Evolutionary conservation across 2,888 invertebrate genomes (phyloP).

Genomic region (Tipula vernalis): DNA sequence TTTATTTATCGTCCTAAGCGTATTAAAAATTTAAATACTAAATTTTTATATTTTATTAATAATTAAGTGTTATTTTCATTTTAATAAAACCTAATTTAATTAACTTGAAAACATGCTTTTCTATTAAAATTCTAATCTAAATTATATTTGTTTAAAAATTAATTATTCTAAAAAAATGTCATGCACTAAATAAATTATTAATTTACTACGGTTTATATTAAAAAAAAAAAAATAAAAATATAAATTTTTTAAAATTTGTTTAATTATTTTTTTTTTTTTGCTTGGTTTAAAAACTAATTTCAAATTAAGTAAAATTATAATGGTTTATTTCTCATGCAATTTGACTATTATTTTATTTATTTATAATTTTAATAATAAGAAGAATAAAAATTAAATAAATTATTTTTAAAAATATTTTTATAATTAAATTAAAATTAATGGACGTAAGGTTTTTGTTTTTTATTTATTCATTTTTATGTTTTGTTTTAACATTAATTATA

Average conservation of each 20-base stretch:
- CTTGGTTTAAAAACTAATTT: background rate
- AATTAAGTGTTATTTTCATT: background rate
- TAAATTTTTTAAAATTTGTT: background rate
- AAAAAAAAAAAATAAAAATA: background rate
- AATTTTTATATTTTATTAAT: background rate
- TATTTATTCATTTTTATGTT: background rate
- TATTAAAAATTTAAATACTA: background rate
- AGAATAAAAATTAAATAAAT: background rate
- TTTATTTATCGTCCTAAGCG: background rate
- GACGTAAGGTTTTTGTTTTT: background rate
- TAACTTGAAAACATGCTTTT: background rate
- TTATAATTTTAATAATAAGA: background rate
- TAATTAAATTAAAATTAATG: background rate
- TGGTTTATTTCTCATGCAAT: background rate
- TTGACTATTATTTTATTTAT: background rate
- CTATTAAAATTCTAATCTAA: background rate
- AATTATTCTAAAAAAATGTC: background rate
- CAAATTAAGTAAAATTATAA: background rate
- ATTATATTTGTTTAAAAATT: background rate
- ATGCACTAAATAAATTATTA: background rate
- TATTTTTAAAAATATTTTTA: background rate
- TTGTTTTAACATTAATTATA: background rate
- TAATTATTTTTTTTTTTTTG: background rate
- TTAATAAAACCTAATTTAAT: background rate
- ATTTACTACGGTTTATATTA: background rate